Evolutionary conservation across 2,797 vertebrate genomes (phyloP).

Genomic region (Saxicola maurus): DNA sequence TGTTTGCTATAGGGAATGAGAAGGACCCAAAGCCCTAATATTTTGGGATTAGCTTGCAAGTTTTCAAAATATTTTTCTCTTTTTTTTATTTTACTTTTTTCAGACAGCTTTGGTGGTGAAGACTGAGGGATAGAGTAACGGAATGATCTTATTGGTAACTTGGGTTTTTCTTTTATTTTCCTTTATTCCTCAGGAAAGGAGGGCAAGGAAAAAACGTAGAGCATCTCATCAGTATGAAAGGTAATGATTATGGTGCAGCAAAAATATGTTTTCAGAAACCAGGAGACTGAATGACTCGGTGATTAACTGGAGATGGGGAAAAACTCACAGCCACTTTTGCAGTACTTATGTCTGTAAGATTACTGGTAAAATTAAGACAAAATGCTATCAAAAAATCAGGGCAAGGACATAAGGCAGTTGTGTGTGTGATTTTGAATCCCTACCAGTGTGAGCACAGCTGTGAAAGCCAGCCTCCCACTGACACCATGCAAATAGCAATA

Average conservation of each 20-base stretch:
- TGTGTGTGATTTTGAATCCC: background rate
- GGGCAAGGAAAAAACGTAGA: background rate
- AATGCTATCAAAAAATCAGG: background rate
- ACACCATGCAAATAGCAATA: background rate
- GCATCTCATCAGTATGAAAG: background rate
- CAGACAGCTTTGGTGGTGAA: rapidly evolving
- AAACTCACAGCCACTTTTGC: background rate
- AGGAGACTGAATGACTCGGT: background rate
- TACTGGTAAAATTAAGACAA: background rate
- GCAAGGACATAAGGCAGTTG: rapidly evolving
- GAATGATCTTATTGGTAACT: background rate
- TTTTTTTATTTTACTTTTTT: background rate
- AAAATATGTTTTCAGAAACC: background rate
- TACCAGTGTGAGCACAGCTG: background rate
- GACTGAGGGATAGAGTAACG: background rate
- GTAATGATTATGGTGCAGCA: background rate
- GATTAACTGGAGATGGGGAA: background rate
- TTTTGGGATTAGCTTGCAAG: background rate
- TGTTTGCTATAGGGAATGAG: background rate
- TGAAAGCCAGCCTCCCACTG: background rate
- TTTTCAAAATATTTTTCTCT: rapidly evolving
- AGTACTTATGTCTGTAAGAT: background rate
- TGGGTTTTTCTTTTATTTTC: background rate
- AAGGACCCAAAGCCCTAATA: background rate
- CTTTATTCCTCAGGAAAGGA: background rate